These are phyloP conservation scores for Agelas oroides DNA, from an alignment of 37 sponge, comb jelly and placozoan genomes.

Conservation along the genomic window DNA sequence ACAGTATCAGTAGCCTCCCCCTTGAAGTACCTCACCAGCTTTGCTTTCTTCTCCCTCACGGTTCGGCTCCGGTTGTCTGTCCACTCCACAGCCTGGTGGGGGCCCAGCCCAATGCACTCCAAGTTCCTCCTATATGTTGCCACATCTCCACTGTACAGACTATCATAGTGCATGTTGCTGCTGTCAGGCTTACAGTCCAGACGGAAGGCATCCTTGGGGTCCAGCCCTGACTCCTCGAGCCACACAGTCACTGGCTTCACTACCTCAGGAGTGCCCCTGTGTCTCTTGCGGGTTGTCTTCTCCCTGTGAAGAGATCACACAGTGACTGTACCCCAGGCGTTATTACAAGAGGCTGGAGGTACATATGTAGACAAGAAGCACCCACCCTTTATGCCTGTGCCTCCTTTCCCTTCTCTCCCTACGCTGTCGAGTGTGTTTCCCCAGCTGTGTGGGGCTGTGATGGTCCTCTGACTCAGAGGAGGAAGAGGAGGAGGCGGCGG, in stretches of 20 bases:
- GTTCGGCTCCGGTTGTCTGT: slow-evolving; percentile 51
- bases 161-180: slow-evolving; percentile 63
- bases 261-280: not conserved
- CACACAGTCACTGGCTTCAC: slow-evolving; percentile 43
- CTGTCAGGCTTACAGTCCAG: slow-evolving; percentile 67
- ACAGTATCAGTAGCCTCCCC: too few relatives aligned
- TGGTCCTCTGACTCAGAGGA: not conserved
- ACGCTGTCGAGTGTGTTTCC: too few relatives aligned
- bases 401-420: too few relatives aligned
- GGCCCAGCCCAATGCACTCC: slow-evolving; percentile 57
- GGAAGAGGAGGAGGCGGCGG: too few relatives aligned
- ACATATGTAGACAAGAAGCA: too few relatives aligned
- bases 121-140: slow-evolving; percentile 63
- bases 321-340: too few relatives aligned
- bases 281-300: not conserved
- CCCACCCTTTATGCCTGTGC: too few relatives aligned
- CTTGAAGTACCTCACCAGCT: slow-evolving; percentile 28
- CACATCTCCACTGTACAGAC: slow-evolving; percentile 76
- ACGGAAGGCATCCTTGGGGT: slow-evolving; percentile 58
- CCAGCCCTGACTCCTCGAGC: slow-evolving; percentile 72
- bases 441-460: not conserved
- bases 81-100: slow-evolving; percentile 29
- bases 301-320: not conserved
- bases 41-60: not conserved
- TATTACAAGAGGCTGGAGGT: too few relatives aligned